Evolutionary conservation across 2,888 invertebrate species (phyloP).

Genomic region (Synanthedon tipuliformis): DNA sequence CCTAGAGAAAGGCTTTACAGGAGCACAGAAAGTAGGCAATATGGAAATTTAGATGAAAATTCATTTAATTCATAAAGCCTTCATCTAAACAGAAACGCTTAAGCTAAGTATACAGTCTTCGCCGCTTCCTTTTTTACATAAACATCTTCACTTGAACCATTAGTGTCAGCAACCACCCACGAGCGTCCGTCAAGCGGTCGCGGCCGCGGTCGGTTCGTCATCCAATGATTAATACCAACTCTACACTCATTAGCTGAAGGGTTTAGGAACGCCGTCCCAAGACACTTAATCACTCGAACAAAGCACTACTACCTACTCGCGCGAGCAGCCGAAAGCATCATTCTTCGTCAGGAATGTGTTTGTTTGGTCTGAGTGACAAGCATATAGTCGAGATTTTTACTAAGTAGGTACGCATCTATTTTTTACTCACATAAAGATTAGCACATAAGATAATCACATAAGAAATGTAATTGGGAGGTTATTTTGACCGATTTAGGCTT

Average conservation of each 20-base stretch:
- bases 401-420: too few relatives aligned
- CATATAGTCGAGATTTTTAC: too few relatives aligned
- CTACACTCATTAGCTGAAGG: slow-evolving; percentile 69
- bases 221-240: slow-evolving; percentile 63
- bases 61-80: too few relatives aligned
- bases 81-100: too few relatives aligned
- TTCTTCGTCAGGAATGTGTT: slow-evolving; percentile 68
- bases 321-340: slow-evolving; percentile 65
- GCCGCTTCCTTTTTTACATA: not conserved
- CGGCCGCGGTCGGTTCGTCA: slow-evolving; percentile 54
- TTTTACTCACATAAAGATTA: too few relatives aligned
- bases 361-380: slow-evolving; percentile 22
- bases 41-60: too few relatives aligned
- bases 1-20: too few relatives aligned
- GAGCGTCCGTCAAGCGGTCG: slow-evolving; percentile 35
- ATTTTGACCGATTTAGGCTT: too few relatives aligned
- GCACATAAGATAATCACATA: too few relatives aligned
- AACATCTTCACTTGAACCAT: not conserved
- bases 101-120: not conserved
- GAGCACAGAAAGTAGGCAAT: too few relatives aligned
- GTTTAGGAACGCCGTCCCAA: slow-evolving; percentile 56
- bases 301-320: slow-evolving; percentile 67
- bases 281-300: slow-evolving; percentile 69
- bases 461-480: too few relatives aligned
- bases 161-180: slow-evolving; percentile 43